Evolutionary conservation across 2,113 vertebrate species (phyloP), one percentile per base, ranked within the genome.

Genomic region (Ariopsis seemanni): DNA sequence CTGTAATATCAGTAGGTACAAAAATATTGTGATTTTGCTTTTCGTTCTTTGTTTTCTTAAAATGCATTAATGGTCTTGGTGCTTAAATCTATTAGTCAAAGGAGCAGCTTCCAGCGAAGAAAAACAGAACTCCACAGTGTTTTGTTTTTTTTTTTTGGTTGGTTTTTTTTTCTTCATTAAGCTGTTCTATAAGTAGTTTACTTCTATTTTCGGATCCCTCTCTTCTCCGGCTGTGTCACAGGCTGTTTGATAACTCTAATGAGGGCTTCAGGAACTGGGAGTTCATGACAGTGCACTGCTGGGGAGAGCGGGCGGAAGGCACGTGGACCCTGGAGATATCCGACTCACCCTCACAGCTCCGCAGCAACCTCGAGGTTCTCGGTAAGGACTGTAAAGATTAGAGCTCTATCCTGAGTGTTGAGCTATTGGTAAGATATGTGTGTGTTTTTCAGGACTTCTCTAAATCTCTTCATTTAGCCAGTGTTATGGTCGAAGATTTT

Each of bases 261-360:
- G 96, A 98, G 88, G 97, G 97, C 0, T 99, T 99, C 92, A 97
- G 96, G 65, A 96, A 97, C 94, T 99, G 97, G 97, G 97, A 97
- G 89, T 98, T 99, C 92, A 98, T 99, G 97, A 97, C 96, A 0
- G 96, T 98, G 67, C 97, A 99, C 90, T 97, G 97, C 91, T 99
- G 97, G 97, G 97, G 97, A 9, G 97, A 99, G 91, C 95, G 92
- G 67, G 95, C 97, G 0, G 95, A 95, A 0, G 97, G 97, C 2
- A 95, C 94, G 4, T 99, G 97, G 97, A 97, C 95, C 7, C 90
- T 99, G 92, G 97, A 98, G 92, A 95, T 98, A 88, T 94, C 94
- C 0, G 97, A 99, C 90, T 93, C 95, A 0, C 96, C 95, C 0
- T 96, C 96, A 10, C 96, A 96, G 89, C 94, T 96, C 34, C 79